These are phyloP conservation scores for Dipus sagitta DNA, from an alignment of 2,797 vertebrate genomes.

Conservation along the genomic window DNA sequence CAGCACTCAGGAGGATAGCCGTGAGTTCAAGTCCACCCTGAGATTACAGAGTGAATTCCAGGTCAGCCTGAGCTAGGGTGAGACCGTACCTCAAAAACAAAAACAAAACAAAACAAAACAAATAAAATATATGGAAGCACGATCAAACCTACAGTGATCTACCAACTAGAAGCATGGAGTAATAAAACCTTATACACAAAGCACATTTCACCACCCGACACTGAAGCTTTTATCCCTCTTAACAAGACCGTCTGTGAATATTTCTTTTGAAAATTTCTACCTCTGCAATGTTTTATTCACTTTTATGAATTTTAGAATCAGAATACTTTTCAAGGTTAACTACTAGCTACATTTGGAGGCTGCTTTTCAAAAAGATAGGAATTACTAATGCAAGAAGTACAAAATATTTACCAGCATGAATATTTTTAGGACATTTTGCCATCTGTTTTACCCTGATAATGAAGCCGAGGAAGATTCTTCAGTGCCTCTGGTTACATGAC, in stretches of 20 bases:
- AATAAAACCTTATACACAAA: not conserved
- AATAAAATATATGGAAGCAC: slow-evolving; percentile 41
- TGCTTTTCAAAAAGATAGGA: slow-evolving; percentile 24
- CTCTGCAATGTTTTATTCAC: slow-evolving; percentile 13
- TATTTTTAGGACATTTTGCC: slow-evolving; percentile 42
- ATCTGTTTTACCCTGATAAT: slow-evolving; percentile 53
- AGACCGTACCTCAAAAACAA: no score
- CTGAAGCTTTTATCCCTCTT: not conserved
- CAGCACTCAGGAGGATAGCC: no score
- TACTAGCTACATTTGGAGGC: slow-evolving; percentile 34
- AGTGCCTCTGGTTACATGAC: not conserved
- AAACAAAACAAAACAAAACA: no score
- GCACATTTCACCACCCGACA: not conserved
- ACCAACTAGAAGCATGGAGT: not conserved
- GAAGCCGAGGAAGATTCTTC: slow-evolving; percentile 24
- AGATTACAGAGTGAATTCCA: no score
- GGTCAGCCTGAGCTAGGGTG: no score
- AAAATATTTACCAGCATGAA: slow-evolving; percentile 38
- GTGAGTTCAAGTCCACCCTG: no score
- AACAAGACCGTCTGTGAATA: slow-evolving; percentile 32
- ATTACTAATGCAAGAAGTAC: slow-evolving; percentile 56
- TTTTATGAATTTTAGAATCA: slow-evolving; percentile 62
- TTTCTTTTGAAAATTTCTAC: slow-evolving; percentile 51
- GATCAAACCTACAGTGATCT: slow-evolving; percentile 36
- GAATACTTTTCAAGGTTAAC: slow-evolving; percentile 49